A percentile compares a stretch with the other conserved stretches of the same genome.
These are phyloP conservation scores for Diabrotica virgifera DNA, from an alignment of 1,140 invertebrate species.

Conservation along the genomic window DNA sequence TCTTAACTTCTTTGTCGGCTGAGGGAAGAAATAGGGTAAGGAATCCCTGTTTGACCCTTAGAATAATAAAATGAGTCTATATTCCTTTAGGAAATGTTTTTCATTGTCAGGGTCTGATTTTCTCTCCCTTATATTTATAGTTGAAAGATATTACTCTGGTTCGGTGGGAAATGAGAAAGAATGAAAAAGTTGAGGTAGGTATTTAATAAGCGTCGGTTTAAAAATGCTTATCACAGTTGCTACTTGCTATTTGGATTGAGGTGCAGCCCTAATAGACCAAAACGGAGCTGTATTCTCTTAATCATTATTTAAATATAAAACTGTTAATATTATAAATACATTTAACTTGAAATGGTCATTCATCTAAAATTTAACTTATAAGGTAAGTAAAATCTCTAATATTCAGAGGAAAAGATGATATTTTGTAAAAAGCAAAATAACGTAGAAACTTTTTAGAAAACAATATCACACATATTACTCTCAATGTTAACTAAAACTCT, in stretches of 20 bases:
- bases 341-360: too few relatives aligned
- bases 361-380: too few relatives aligned
- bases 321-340: background rate
- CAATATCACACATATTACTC: too few relatives aligned
- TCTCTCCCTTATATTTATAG: slow-evolving; percentile 22
- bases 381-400: too few relatives aligned
- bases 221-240: background rate
- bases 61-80: slow-evolving; percentile 25
- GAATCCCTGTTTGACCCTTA: slow-evolving; percentile 31
- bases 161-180: background rate
- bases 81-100: slow-evolving; percentile 19
- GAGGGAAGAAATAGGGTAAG: slow-evolving; percentile 13
- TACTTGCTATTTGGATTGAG: background rate
- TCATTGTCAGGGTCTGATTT: slow-evolving; percentile 19
- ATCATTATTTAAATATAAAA: background rate
- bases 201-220: slow-evolving; percentile 16
- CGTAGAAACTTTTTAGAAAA: too few relatives aligned
- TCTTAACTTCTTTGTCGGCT: slow-evolving; percentile 9
- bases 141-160: slow-evolving; percentile 17
- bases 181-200: slow-evolving; percentile 17
- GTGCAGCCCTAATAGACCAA: background rate
- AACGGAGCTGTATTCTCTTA: background rate
- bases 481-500: too few relatives aligned
- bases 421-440: too few relatives aligned
- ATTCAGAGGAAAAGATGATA: too few relatives aligned